Base-by-base conservation (phyloP, 2,113 vertebrate genomes). In the Circaetus cinerascens region DNA sequence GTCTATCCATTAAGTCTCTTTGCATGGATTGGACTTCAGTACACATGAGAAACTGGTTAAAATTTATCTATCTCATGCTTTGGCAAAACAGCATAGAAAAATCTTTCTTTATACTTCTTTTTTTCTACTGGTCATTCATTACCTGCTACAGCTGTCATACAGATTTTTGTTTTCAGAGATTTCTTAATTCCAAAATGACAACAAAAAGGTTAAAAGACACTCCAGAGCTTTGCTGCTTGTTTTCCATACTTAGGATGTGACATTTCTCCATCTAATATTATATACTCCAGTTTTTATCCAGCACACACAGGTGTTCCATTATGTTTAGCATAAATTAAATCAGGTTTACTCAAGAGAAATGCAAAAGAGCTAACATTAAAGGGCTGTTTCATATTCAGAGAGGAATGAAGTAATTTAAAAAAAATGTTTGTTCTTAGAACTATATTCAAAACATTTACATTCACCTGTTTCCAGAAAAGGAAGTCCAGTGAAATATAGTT, bases 311-410 rank as follows among this genome's bases (percentile, higher is more conserved):
- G 94, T 95, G 94, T 96, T 82, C 57, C 51, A 48, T 84, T 86
- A 74, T 66, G 80, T 88, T 95, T 92, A 77, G 87, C 86, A 93
- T 97, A 96, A 97, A 96, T 93, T 93, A 94, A 88, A 90, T 85
- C 88, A 80, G 63, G 41, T 94, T 95, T 86, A 82, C 51, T 79
- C 63, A 77, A 67, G 88, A 95, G 82, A 91, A 76, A 95, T 96
- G 79, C 53, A 93, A 81, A 96, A 88, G 36, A 91, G 56, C 11
- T 93, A 86, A 78, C 79, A 82, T 91, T 86, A 76, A 91, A 89
- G 43, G 34, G 14, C 46, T 90, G 66, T 21, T 96, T 95, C 68
- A 94, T 90, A 93, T 91, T 92, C 88, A 83, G 30, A 77, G 41
- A 89, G 96, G 53, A 94, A 92, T 45, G 20, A 68, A 92, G 22